Evolutionary conservation across 2,113 vertebrate species (phyloP).

Genomic region (Promerops cafer): DNA sequence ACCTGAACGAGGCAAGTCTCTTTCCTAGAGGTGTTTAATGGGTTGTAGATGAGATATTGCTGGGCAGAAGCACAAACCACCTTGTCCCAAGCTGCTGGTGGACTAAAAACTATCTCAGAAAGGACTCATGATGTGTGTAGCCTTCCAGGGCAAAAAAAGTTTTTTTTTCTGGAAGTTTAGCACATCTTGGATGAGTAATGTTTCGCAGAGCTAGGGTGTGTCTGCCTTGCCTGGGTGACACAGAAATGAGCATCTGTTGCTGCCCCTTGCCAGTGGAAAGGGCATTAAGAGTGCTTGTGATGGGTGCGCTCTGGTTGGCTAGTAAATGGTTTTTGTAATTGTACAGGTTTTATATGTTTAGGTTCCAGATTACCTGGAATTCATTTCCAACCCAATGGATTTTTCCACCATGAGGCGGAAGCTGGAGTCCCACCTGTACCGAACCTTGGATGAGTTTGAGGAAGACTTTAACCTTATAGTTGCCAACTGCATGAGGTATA

Average conservation of each 20-base stretch:
- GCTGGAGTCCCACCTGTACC: slow-evolving; percentile 89
- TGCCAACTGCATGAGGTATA: slow-evolving; percentile 97
- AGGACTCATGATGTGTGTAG: neutral
- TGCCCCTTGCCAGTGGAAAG: slow-evolving; percentile 20
- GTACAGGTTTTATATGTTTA: slow-evolving; percentile 85
- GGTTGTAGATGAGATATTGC: neutral
- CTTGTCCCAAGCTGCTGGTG: neutral
- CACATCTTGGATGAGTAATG: neutral
- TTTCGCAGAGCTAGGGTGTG: neutral
- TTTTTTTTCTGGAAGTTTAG: neutral
- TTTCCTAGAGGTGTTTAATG: neutral
- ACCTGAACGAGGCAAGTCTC: slow-evolving; percentile 86
- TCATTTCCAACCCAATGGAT: slow-evolving; percentile 96
- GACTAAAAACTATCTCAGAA: neutral
- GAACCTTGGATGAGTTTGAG: slow-evolving; percentile 89
- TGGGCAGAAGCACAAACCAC: neutral
- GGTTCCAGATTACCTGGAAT: slow-evolving; percentile 99
- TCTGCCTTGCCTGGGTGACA: neutral
- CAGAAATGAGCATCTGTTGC: neutral
- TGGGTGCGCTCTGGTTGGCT: slow-evolving; percentile 73
- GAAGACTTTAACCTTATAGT: slow-evolving; percentile 97
- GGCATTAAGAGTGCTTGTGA: slow-evolving; percentile 52
- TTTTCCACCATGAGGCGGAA: slow-evolving; percentile 95
- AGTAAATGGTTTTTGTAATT: slow-evolving; percentile 84
- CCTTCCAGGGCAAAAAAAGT: neutral